Conservation (phyloP, 2,113 vertebrate genomes). For the Gasterosteus nipponicus region DNA sequence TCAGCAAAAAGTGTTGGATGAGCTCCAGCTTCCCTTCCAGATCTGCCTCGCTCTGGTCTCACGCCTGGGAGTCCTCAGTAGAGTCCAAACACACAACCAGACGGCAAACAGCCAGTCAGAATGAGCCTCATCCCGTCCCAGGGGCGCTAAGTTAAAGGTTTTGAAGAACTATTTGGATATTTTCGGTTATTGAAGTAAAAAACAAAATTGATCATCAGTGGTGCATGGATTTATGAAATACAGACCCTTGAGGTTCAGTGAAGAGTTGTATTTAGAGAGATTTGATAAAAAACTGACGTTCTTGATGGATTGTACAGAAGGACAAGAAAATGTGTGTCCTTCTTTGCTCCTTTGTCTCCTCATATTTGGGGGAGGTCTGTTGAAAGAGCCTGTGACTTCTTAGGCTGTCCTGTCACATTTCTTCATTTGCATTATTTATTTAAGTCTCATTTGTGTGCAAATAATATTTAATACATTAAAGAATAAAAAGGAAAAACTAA, state of each 20-base stretch:
- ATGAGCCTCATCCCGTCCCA: neutral
- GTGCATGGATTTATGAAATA: neutral
- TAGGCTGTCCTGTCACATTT: neutral
- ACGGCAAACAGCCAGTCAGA: slow-evolving; percentile 5
- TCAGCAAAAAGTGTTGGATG: neutral
- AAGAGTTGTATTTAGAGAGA: neutral
- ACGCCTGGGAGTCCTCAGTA: neutral
- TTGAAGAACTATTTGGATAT: neutral
- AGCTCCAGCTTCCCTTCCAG: slow-evolving; percentile 12
- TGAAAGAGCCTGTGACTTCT: neutral
- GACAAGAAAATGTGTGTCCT: neutral
- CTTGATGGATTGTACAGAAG: neutral
- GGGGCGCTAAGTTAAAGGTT: neutral
- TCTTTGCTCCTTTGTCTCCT: neutral
- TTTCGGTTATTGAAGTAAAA: neutral
- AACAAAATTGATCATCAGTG: neutral
- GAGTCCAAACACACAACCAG: neutral
- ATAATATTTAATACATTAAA: neutral
- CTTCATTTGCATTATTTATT: neutral
- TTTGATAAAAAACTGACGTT: neutral
- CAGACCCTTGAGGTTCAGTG: neutral
- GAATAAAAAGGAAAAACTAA: neutral
- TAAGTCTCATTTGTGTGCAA: neutral
- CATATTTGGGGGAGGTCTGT: neutral
- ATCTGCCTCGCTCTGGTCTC: neutral